These are phyloP conservation scores for Halcyon senegalensis DNA, from an alignment of 2,113 vertebrate species.

Conservation along the genomic window DNA sequence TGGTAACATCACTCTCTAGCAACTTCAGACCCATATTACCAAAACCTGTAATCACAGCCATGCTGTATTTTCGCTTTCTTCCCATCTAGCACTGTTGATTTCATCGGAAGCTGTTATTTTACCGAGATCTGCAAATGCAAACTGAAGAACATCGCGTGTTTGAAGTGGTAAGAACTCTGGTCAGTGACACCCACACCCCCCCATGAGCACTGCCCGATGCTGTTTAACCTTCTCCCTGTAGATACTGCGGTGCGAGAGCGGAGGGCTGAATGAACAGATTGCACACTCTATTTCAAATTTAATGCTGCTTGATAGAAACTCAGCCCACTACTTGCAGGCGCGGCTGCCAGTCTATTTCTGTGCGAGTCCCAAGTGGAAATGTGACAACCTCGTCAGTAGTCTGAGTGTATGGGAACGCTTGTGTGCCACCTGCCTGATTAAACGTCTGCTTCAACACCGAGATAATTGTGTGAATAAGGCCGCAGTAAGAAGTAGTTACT, in stretches of 20 bases:
- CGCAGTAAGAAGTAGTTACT: constrained; percentile 39
- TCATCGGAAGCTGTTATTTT: constrained; percentile 94
- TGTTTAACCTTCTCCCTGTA: fast-evolving
- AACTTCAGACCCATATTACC: fast-evolving
- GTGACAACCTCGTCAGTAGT: neutral
- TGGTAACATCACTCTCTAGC: fast-evolving
- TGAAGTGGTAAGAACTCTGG: constrained; percentile 86
- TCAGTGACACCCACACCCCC: fast-evolving
- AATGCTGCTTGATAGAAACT: neutral
- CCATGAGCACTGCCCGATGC: fast-evolving
- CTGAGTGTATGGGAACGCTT: neutral
- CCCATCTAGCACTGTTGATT: constrained; percentile 87
- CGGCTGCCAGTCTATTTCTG: neutral
- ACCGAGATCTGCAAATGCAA: constrained; percentile 95
- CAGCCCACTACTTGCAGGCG: neutral
- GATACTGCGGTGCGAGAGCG: neutral
- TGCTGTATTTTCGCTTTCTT: neutral
- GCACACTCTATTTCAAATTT: neutral
- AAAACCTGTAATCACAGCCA: fast-evolving
- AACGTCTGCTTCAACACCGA: neutral
- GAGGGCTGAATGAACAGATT: neutral
- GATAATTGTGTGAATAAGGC: neutral
- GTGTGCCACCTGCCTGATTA: constrained; percentile 3
- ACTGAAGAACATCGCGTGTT: constrained; percentile 92
- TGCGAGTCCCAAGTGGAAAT: neutral